These are phyloP conservation scores for Gastrophysa polygoni DNA, from an alignment of 2,888 invertebrate genomes.

Conservation along the genomic window DNA sequence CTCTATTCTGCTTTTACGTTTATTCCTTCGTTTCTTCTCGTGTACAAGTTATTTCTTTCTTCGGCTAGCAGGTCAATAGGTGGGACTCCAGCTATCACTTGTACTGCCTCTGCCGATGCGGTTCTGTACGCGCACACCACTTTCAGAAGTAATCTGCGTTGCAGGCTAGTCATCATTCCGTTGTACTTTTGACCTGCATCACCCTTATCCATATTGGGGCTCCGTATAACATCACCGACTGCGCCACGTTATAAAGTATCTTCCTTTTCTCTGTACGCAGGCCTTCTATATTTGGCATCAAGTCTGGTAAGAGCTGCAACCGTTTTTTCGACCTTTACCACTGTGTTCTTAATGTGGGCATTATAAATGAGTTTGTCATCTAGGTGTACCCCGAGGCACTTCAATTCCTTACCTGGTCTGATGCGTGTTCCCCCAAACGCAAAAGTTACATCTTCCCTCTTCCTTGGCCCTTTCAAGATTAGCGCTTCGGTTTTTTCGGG, in stretches of 20 bases:
- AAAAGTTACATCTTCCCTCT: constrained; percentile 6
- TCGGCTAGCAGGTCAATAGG: constrained; percentile 3
- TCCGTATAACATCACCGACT: not conserved
- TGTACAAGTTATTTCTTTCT: not conserved
- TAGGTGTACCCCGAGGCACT: constrained; percentile 19
- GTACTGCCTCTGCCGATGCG: constrained; percentile 18
- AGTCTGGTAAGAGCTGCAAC: not conserved
- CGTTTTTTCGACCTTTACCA: not conserved
- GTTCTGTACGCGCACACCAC: constrained; percentile 22
- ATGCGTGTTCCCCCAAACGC: not conserved
- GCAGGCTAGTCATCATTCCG: not conserved
- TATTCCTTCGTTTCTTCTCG: not conserved
- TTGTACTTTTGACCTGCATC: constrained; percentile 6
- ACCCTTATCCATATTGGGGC: not conserved
- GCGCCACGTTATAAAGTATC: not conserved
- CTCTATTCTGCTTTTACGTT: too few relatives aligned
- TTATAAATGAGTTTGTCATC: constrained; percentile 12
- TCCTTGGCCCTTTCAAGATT: constrained; percentile 5
- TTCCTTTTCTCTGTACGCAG: not conserved
- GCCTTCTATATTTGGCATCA: not conserved
- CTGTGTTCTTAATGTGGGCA: not conserved
- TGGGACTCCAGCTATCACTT: constrained; percentile 10
- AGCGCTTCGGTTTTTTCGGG: constrained; percentile 23
- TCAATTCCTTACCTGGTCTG: constrained; percentile 6
- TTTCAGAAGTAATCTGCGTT: constrained; percentile 8